Base-by-base conservation (phyloP, 2,888 invertebrate species). In the Leptogaster cylindrica region DNA sequence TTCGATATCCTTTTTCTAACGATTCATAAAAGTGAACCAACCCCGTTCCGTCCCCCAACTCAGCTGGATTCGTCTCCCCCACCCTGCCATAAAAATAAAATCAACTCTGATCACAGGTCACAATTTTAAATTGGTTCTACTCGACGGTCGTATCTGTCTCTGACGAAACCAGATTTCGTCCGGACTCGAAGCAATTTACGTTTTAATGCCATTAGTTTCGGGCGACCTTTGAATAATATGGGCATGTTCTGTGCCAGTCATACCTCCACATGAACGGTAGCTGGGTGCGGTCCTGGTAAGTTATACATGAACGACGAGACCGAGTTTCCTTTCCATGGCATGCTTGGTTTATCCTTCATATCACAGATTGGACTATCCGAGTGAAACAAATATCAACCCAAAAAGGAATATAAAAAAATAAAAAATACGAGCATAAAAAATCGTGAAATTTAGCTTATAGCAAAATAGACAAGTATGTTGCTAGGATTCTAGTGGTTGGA, bases 141-240 rank as follows among this genome's bases (percentile, higher is more conserved):
- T 7, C 52, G 18, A 10, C 6, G 14, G 33, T n/a, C 31, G 20
- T 31, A 52, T 52, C 52, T 52, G 52, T 28, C 52, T 20, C 12
- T 33, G 52, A 18, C 28, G 20, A 52, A 33, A 52, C 52, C 52
- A 52, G 52, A 52, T 52, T 52, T 52, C 31, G 20, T 33, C 52
- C 52, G n/a, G 33, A 52, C 52, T 52, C 31, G 33, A 52, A 52
- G 52, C 52, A 52, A 52, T 52, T 52, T 31, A 52, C 52, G 31
- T 52, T 52, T 52, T 52, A 52, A 52, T 52, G 33, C 33, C 27
- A 52, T 52, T 52, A 52, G 52, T 31, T 52, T 52, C n/a, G 33
- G 52, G 31, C 31, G 31, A 52, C 52, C 52, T 52, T 52, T 52
- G 52, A n/a, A n/a, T n/a, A 31, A 52, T 33, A 52, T 52, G 52